A percentile compares a stretch with the other conserved stretches of the same genome.
phyloP scores from a whole-genome alignment of 2,888 invertebrate genomes.

The Sipha maydis region DNA sequence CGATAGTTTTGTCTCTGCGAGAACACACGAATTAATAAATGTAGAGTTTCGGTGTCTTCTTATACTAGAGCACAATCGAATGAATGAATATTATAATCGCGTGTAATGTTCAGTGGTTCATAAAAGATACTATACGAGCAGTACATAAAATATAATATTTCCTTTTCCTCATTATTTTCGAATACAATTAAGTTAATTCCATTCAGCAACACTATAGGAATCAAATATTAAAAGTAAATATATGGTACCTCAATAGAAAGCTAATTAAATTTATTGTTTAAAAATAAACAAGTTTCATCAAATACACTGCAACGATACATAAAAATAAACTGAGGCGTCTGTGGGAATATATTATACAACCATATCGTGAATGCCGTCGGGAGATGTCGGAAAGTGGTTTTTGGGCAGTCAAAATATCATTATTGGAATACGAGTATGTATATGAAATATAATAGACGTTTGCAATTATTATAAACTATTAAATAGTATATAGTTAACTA shows the following conservation, averaged over 20 bases:
- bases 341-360: not conserved
- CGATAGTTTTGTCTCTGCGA: not conserved
- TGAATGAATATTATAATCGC: conserved; percentile 31
- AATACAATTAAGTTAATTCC: not conserved
- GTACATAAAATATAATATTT: conserved; percentile 6
- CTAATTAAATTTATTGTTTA: not conserved
- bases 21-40: conserved; percentile 6
- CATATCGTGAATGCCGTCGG: not conserved
- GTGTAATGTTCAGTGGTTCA: conserved; percentile 33
- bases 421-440: not conserved
- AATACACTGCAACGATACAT: not conserved
- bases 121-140: not conserved
- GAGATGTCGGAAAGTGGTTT: conserved; percentile 8
- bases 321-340: not conserved
- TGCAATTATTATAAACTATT: not conserved
- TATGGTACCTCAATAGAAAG: not conserved
- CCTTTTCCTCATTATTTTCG: not conserved
- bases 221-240: not conserved
- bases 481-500: not conserved
- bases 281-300: not conserved
- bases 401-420: not conserved
- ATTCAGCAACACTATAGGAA: not conserved
- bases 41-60: conserved; percentile 22
- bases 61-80: conserved; percentile 25
- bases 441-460: not conserved